These are phyloP conservation scores for Bembecia ichneumoniformis DNA, from an alignment of 2,888 invertebrate genomes.

Conservation along the genomic window DNA sequence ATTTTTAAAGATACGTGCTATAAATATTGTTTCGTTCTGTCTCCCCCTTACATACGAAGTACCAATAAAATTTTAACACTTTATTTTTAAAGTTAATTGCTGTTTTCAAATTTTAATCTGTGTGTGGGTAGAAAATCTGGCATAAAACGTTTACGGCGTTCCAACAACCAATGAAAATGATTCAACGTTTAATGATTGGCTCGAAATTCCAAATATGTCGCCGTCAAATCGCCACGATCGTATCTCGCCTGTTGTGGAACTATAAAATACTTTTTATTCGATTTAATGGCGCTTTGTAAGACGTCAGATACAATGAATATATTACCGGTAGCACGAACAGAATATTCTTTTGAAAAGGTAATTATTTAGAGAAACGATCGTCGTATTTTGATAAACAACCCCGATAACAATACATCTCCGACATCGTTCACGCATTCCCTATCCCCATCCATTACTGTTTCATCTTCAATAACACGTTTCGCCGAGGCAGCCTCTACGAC, in stretches of 20 bases:
- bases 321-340: constrained; percentile 62
- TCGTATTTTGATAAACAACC: constrained; percentile 65
- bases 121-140: constrained; percentile 23
- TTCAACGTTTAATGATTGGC: constrained; percentile 30
- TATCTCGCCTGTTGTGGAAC: constrained; percentile 33
- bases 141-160: constrained; percentile 23
- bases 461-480: constrained; percentile 69
- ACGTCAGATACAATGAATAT: constrained; percentile 68
- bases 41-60: constrained; percentile 23
- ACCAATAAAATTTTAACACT: constrained; percentile 27
- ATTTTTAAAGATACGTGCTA: not conserved
- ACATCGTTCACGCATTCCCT: constrained; percentile 70
- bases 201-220: constrained; percentile 38
- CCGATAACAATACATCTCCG: constrained; percentile 69
- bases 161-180: constrained; percentile 45
- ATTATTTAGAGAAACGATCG: constrained; percentile 68
- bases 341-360: constrained; percentile 64
- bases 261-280: constrained; percentile 60
- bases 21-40: constrained; percentile 14
- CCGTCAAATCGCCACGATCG: constrained; percentile 29
- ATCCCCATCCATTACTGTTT: constrained; percentile 70
- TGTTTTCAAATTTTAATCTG: constrained; percentile 16
- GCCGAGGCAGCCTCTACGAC: constrained; percentile 37
- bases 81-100: constrained; percentile 37
- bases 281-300: constrained; percentile 61